Evolutionary conservation across 2,888 invertebrate species (phyloP), one percentile per base, ranked within the genome.

Genomic region (Cryptus viduatorius): DNA sequence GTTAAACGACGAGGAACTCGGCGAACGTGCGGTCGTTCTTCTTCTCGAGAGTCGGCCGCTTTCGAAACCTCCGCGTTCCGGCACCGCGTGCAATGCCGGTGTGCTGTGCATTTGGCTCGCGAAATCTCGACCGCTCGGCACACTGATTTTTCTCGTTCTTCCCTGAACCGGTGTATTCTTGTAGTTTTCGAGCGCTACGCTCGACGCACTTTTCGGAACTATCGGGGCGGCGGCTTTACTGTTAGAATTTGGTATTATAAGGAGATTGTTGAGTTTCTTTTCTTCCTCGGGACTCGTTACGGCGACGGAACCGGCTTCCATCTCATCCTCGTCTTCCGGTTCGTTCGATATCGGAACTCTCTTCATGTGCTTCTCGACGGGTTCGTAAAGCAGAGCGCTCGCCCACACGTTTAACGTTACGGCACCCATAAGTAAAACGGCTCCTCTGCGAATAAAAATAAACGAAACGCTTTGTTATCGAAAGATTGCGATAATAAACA

Each of bases 341-440:
- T 91, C 86, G 16, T 79, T 94, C 79, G 94, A 85, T 93, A 94
- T 65, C 72, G 87, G 95, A 79, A 96, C 96, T 89, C 95, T 95
- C 88, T 97, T 95, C 96, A 97, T 95, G 91, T 98, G 98, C 87
- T 96, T 96, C 86, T 97, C 96, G 0, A 98, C 98, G 0, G 98
- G 98, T 85, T 98, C 97, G 94, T 98, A 98, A 68, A 98, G 96
- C 14, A 98, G 92, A 3, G 98, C 97, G 0, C 97, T 97, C 10
- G 97, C 97, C 95, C 97, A 97, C 0, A 97, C 97, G 93, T 98
- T 97, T 68, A 98, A 94, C 89, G 97, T 97, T 16, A 98, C 94
- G 12, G 96, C 98, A 31, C 98, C 98, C 94, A 98, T 96, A 78
- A 98, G 95, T 37, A 98, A 94, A 4, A 97, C 96, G 3, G 98